phyloP scores from a whole-genome alignment of 2,888 invertebrate species.

The Hedya salicella region DNA sequence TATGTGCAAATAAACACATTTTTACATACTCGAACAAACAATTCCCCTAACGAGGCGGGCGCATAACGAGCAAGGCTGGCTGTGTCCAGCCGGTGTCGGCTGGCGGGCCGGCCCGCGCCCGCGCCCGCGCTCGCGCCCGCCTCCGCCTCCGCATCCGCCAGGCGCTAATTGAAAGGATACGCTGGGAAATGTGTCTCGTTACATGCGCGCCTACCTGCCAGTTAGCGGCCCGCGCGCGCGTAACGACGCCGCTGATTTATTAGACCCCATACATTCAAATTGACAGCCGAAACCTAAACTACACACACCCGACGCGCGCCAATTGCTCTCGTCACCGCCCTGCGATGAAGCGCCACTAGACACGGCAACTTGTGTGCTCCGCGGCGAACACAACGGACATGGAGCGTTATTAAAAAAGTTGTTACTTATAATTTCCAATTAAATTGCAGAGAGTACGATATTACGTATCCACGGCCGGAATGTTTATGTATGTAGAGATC shows the following conservation, averaged over 20 bases:
- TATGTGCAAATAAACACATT: slow-evolving; percentile 86
- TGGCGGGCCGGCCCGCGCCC: slow-evolving; percentile 45
- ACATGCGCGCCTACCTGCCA: slow-evolving; percentile 68
- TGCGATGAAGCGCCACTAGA: slow-evolving; percentile 1
- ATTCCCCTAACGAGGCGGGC: slow-evolving; percentile 83
- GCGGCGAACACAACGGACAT: not conserved
- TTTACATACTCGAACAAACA: slow-evolving; percentile 85
- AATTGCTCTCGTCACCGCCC: slow-evolving; percentile 31
- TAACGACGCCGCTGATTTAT: slow-evolving; percentile 75
- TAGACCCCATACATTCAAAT: slow-evolving; percentile 69
- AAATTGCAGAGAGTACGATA: slow-evolving; percentile 22
- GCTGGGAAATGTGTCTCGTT: slow-evolving; percentile 79
- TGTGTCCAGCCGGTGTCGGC: slow-evolving; percentile 46
- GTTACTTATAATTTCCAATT: slow-evolving; percentile 31
- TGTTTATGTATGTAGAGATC: slow-evolving; percentile 50
- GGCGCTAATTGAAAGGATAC: slow-evolving; percentile 79
- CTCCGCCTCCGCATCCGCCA: slow-evolving; percentile 40
- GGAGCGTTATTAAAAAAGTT: slow-evolving; percentile 25
- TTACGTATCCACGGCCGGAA: slow-evolving; percentile 10
- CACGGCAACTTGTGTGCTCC: not conserved
- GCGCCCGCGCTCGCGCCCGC: slow-evolving; percentile 41
- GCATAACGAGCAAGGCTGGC: slow-evolving; percentile 70
- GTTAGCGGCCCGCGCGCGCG: slow-evolving; percentile 51
- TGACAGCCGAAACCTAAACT: slow-evolving; percentile 64
- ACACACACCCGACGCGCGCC: slow-evolving; percentile 23